These are phyloP conservation scores for Muricea muricata DNA, from an alignment of 92 coral and sea anemone genomes.

Conservation along the genomic window DNA sequence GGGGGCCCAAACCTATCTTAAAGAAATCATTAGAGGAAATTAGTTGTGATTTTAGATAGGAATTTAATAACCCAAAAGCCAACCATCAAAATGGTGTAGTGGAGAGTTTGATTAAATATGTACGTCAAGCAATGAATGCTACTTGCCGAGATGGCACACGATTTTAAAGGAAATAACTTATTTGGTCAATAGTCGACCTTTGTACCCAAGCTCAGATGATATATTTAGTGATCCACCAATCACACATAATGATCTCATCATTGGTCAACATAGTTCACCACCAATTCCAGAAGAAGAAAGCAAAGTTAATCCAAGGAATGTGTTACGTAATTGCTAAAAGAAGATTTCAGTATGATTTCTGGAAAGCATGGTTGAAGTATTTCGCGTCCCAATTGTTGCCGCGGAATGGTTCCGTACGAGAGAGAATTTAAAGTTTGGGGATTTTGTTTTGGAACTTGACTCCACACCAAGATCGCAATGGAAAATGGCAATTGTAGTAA, in stretches of 20 bases:
- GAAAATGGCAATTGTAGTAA: slow-evolving; percentile 55
- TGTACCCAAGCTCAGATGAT: slow-evolving; percentile 23
- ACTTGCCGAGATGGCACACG: slow-evolving; percentile 56
- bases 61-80: slow-evolving; percentile 35
- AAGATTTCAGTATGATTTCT: slow-evolving; percentile 45
- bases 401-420: slow-evolving; percentile 55
- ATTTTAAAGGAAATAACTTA: slow-evolving; percentile 40
- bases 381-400: slow-evolving; percentile 64
- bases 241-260: slow-evolving; percentile 60
- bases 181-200: slow-evolving; percentile 34
- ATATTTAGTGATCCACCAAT: slow-evolving; percentile 52
- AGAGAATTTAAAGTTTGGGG: slow-evolving; percentile 61
- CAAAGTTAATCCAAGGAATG: slow-evolving; percentile 63
- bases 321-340: slow-evolving; percentile 33
- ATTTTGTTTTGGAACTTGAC: slow-evolving; percentile 54
- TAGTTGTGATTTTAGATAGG: slow-evolving; percentile 41
- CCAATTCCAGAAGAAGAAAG: slow-evolving; percentile 58
- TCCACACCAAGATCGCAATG: slow-evolving; percentile 55
- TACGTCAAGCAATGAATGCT: slow-evolving; percentile 38
- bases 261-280: slow-evolving; percentile 57
- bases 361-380: slow-evolving; percentile 71
- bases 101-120: slow-evolving; percentile 57
- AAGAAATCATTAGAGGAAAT: slow-evolving; percentile 45
- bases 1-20: slow-evolving; percentile 61
- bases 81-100: slow-evolving; percentile 45